Evolutionary conservation across 2,888 invertebrate genomes (phyloP), one percentile per base, ranked within the genome.

Genomic region (Orchesellides sinensis): DNA sequence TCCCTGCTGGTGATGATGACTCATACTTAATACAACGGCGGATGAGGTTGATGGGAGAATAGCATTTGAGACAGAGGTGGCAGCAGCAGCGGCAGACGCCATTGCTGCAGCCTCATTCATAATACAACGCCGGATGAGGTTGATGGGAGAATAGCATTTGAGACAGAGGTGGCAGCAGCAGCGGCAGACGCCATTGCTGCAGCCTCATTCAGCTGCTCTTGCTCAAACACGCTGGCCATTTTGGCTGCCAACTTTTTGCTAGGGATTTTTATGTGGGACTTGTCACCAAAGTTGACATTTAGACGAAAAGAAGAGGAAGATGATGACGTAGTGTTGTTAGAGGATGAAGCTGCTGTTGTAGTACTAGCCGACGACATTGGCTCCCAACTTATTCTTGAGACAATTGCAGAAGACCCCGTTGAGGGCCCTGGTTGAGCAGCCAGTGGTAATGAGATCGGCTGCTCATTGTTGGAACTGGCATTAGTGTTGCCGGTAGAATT

Each of bases 171-270:
- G 17, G 59, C 65, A 29, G 61, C 65, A n/a, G 65, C 35, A 4
- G 77, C 68, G 2, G 78, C 61, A 19, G 63, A 63, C n/a, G 65
- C 69, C 19, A 73, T 69, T 35, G 72, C 47, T 14, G 77, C 68
- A 17, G 65, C 73, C 14, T 84, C 83, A 59, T 73, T 74, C 27
- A 83, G 69, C 59, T 85, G 73, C 47, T 86, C 78, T 61, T 87
- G 85, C 69, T 88, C 88, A 70, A 83, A 84, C 10, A 83, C 87
- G 68, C 83, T 86, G 0, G 88, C 88, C 56, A 88, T 79, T 83
- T 87, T 88, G 19, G 88, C 88, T 0, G 85, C 87, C 3, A 85
- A 32, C 59, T 88, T 88, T 56, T 88, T 88, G 59, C 85, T 86
- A 3, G 87, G 87, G 17, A 87, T 87, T 80, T 86, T 87, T 17